Percentiles rank a stretch among this genome's conserved stretches.
These are phyloP conservation scores for Himantopus leucocephalus DNA, from an alignment of 2,113 vertebrate genomes.

Conservation along the genomic window DNA sequence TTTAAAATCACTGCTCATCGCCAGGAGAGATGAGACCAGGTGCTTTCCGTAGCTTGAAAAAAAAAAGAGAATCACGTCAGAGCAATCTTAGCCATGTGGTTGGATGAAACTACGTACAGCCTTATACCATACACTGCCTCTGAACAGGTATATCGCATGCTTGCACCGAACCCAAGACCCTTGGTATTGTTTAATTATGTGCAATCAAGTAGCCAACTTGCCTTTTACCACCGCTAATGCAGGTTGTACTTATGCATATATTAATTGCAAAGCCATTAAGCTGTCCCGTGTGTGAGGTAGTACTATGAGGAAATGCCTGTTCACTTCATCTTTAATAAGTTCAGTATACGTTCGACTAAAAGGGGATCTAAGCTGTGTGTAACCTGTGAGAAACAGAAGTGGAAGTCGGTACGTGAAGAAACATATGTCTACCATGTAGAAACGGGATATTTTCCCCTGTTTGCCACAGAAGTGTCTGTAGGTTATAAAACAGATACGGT, in stretches of 20 bases:
- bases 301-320: conserved; percentile 45
- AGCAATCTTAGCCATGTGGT: neutral
- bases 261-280: conserved; percentile 69
- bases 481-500: neutral
- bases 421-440: neutral
- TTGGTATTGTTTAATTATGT: conserved; percentile 1
- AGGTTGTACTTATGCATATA: conserved; percentile 72
- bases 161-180: neutral
- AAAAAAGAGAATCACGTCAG: neutral
- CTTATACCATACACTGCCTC: neutral
- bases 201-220: conserved; percentile 42
- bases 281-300: conserved; percentile 50
- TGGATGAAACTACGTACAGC: neutral
- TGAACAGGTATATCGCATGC: neutral
- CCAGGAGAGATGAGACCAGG: neutral
- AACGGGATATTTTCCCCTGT: neutral
- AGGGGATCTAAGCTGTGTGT: conserved; percentile 25
- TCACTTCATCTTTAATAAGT: conserved; percentile 58
- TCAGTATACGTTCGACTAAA: conserved; percentile 20
- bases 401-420: neutral
- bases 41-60: neutral
- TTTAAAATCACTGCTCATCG: neutral
- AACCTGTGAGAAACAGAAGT: conserved; percentile 61
- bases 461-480: neutral
- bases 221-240: conserved; percentile 42